Evolutionary conservation across 1,140 invertebrate genomes (phyloP).

Genomic region (Drosophila bipectinata): DNA sequence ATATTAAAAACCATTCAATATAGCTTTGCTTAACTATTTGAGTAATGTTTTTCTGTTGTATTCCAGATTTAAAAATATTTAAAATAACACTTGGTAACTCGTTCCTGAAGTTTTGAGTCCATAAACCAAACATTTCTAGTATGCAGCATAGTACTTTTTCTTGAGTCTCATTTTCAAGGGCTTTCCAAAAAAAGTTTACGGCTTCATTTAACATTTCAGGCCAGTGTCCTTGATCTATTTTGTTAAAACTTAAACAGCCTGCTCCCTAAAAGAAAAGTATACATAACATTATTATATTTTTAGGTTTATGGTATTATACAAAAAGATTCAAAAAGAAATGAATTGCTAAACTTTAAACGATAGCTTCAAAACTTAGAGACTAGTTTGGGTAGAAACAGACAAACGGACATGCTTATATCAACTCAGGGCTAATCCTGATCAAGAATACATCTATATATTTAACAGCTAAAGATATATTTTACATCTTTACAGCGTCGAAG

Average conservation of each 20-base stretch:
- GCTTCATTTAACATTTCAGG: slow-evolving; percentile 87
- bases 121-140: slow-evolving; percentile 91
- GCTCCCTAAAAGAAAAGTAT: slow-evolving; percentile 86
- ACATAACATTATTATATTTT: background rate
- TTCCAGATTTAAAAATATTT: slow-evolving; percentile 92
- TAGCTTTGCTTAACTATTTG: slow-evolving; percentile 91
- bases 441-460: too few species aligned
- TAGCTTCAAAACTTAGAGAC: too few species aligned
- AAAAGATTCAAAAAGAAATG: too few species aligned
- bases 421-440: too few species aligned
- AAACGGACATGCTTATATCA: too few species aligned
- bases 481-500: too few species aligned
- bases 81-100: slow-evolving; percentile 89
- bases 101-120: slow-evolving; percentile 89
- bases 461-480: too few species aligned
- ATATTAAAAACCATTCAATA: slow-evolving; percentile 88
- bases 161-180: slow-evolving; percentile 95
- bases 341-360: too few species aligned
- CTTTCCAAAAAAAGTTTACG: slow-evolving; percentile 89
- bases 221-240: slow-evolving; percentile 86
- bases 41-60: slow-evolving; percentile 91
- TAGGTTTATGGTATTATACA: too few species aligned
- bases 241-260: slow-evolving; percentile 91
- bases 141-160: slow-evolving; percentile 94
- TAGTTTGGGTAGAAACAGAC: too few species aligned